phyloP scores from a whole-genome alignment of 2,888 invertebrate genomes.

The Pterobdella sp. region DNA sequence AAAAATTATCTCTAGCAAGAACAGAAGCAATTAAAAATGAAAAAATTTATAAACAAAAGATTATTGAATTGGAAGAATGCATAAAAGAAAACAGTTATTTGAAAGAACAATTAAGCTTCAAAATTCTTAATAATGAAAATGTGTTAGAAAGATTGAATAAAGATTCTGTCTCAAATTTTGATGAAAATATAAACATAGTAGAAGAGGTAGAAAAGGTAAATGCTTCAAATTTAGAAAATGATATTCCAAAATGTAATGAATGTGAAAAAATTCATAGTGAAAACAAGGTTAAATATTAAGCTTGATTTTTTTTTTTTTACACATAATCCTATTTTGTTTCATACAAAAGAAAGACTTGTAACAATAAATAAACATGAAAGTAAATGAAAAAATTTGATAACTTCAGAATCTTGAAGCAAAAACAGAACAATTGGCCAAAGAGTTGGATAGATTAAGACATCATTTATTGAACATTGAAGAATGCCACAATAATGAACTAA shows the following conservation, averaged over 20 bases:
- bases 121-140: neutral
- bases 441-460: conserved; percentile 70
- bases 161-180: neutral
- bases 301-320: too few relatives aligned
- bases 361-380: neutral
- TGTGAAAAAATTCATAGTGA: neutral
- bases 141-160: neutral
- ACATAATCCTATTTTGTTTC: too few relatives aligned
- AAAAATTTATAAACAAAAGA: conserved; percentile 7
- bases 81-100: neutral
- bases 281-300: neutral
- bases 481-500: conserved; percentile 74
- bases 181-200: too few relatives aligned
- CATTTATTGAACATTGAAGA: conserved; percentile 73
- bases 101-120: neutral
- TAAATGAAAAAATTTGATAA: too few relatives aligned
- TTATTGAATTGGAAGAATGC: neutral
- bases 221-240: too few relatives aligned
- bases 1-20: conserved; percentile 17
- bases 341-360: too few relatives aligned
- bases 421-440: conserved; percentile 56
- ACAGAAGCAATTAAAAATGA: conserved; percentile 10
- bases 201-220: too few relatives aligned
- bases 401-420: neutral
- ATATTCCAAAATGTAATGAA: too few relatives aligned